Evolutionary conservation across 2,797 vertebrate species (phyloP).

Genomic region (Syngnathus acus): DNA sequence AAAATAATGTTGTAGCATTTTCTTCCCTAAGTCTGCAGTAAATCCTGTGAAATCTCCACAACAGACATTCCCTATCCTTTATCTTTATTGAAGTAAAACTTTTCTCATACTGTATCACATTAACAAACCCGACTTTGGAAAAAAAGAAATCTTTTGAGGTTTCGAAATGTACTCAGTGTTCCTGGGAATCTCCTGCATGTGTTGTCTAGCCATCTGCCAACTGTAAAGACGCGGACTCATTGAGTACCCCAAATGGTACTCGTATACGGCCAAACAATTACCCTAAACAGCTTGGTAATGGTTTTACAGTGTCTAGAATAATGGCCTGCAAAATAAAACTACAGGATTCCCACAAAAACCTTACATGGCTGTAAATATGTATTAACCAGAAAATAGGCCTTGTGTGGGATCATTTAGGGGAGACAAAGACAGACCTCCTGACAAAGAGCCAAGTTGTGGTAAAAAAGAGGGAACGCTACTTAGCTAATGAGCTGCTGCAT

Average conservation of each 20-base stretch:
- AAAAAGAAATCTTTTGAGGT: constrained; percentile 33
- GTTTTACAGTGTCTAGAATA: constrained; percentile 81
- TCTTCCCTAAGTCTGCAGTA: not conserved
- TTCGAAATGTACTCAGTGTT: constrained; percentile 41
- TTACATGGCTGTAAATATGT: constrained; percentile 88
- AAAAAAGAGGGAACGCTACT: constrained; percentile 84
- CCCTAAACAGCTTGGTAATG: constrained; percentile 81
- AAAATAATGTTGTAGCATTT: not conserved
- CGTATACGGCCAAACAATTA: constrained; percentile 71
- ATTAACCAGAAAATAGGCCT: constrained; percentile 90
- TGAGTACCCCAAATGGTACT: constrained; percentile 62
- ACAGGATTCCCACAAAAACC: constrained; percentile 80
- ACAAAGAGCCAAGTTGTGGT: constrained; percentile 74
- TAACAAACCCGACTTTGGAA: constrained; percentile 11
- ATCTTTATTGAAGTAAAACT: too few species aligned
- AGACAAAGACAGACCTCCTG: constrained; percentile 74
- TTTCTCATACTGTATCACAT: not conserved
- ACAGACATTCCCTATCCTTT: not conserved
- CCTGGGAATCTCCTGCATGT: constrained; percentile 58
- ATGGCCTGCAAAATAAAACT: constrained; percentile 82
- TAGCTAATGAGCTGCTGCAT: constrained; percentile 84
- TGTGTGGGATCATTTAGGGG: constrained; percentile 82
- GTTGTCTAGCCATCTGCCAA: constrained; percentile 72
- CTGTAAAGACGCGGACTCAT: constrained; percentile 60
- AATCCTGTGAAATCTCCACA: not conserved